A percentile compares a stretch with the other conserved stretches of the same genome.
phyloP scores from a whole-genome alignment of 1,140 invertebrate genomes.

The Pemphigus obesinymphae region DNA sequence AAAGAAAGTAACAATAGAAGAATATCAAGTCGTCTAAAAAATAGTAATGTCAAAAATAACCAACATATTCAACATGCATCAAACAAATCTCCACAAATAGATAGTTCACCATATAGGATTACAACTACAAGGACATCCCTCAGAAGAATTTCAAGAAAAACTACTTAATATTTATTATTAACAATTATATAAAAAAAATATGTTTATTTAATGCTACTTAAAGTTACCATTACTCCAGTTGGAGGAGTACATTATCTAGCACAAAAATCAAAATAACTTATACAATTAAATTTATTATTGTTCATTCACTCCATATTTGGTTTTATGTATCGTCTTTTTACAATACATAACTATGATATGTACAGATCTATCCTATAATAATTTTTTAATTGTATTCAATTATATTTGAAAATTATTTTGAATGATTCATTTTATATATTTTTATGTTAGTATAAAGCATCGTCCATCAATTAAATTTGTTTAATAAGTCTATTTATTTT shows the following conservation, averaged over 20 bases:
- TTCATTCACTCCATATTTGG: neutral
- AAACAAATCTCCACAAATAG: slow-evolving; percentile 2
- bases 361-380: neutral
- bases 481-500: neutral
- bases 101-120: neutral
- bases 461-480: too few species aligned
- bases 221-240: slow-evolving; percentile 27
- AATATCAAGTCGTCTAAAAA: slow-evolving; percentile 17
- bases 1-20: slow-evolving; percentile 2
- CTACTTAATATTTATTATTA: neutral
- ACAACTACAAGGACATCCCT: slow-evolving; percentile 1
- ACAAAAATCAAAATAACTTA: neutral
- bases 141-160: slow-evolving; percentile 25
- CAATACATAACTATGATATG: neutral
- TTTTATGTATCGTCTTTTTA: neutral
- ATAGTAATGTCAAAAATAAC: slow-evolving; percentile 11
- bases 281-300: neutral
- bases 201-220: slow-evolving; percentile 2
- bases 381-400: neutral
- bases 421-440: too few species aligned
- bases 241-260: slow-evolving; percentile 1
- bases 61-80: neutral
- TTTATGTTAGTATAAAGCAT: too few species aligned
- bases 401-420: neutral
- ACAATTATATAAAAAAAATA: neutral